phyloP scores from a whole-genome alignment of 2,797 vertebrate species.

The Furcifer pardalis region DNA sequence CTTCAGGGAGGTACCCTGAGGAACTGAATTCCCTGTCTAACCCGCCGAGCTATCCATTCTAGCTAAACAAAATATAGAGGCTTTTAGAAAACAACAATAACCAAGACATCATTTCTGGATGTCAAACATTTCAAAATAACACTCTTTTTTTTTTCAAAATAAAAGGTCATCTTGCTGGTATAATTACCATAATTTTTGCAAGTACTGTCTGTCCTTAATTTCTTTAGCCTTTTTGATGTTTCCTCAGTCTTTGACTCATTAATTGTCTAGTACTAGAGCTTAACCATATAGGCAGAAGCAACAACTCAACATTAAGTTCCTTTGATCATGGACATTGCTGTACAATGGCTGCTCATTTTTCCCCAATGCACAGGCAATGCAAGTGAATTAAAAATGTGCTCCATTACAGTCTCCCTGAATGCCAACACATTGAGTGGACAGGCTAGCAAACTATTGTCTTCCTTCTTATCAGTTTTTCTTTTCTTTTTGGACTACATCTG shows the following conservation, averaged over 20 bases:
- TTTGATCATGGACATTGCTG: background rate
- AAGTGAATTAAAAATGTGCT: background rate
- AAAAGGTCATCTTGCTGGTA: background rate
- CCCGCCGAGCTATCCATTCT: too few species aligned
- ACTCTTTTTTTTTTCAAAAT: background rate
- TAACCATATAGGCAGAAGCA: conserved; percentile 7
- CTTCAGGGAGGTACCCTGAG: too few species aligned
- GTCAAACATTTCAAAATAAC: conserved; percentile 18
- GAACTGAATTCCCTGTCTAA: too few species aligned
- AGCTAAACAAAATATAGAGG: too few species aligned
- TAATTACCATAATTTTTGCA: conserved; percentile 13
- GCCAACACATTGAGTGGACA: background rate
- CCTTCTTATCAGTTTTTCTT: background rate
- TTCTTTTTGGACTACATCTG: too few species aligned
- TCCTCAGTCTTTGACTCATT: background rate
- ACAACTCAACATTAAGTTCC: background rate
- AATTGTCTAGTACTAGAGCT: conserved; percentile 9
- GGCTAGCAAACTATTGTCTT: background rate
- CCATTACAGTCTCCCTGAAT: background rate
- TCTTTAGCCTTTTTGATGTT: background rate
- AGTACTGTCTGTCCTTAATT: background rate
- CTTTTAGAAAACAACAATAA: too few species aligned
- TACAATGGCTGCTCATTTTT: background rate
- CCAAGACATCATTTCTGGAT: background rate
- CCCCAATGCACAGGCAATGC: background rate